phyloP scores from a whole-genome alignment of 2,888 invertebrate genomes.

The Falcaria lacertinaria region DNA sequence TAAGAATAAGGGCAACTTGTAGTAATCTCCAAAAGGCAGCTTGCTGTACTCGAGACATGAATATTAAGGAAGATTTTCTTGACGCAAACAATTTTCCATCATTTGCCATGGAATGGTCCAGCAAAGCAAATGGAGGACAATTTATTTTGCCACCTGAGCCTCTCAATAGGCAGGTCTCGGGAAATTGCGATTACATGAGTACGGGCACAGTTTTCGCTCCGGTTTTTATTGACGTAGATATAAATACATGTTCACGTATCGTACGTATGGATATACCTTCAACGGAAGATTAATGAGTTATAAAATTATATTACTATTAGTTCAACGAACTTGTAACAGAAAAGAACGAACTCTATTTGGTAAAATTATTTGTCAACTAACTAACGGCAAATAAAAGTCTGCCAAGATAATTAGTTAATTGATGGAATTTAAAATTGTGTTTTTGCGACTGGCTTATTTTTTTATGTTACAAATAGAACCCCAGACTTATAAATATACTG shows the following conservation, averaged over 20 bases:
- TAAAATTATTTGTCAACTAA: no score
- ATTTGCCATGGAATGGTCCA: conserved; percentile 63
- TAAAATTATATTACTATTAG: no score
- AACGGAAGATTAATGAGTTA: no score
- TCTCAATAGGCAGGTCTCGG: neutral
- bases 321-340: no score
- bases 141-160: conserved; percentile 64
- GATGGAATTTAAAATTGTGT: no score
- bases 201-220: neutral
- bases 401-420: no score
- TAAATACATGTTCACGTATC: neutral
- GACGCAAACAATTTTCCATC: conserved; percentile 61
- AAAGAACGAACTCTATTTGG: no score
- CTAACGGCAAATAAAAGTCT: no score
- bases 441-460: no score
- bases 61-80: conserved; percentile 49
- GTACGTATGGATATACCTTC: neutral
- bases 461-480: no score
- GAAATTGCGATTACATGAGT: neutral
- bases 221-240: neutral
- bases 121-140: conserved; percentile 61
- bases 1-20: conserved; percentile 27
- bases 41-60: conserved; percentile 48
- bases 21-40: conserved; percentile 32
- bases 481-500: no score